phyloP scores from a whole-genome alignment of 2,888 invertebrate genomes.

The Eledone cirrhosa region DNA sequence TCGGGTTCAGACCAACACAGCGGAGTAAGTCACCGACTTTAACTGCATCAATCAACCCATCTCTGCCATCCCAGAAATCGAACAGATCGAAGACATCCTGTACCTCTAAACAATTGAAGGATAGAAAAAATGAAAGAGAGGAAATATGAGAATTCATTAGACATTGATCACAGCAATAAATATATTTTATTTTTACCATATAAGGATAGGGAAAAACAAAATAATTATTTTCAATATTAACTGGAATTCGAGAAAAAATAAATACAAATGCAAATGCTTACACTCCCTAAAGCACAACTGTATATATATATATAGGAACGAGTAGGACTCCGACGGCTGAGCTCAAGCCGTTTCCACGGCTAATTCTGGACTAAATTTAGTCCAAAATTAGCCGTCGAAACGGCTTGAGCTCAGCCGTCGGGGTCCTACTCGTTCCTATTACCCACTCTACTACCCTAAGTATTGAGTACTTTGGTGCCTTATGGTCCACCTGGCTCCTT shows the following conservation, averaged over 20 bases:
- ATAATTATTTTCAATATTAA: background rate
- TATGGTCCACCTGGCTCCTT: too few relatives aligned
- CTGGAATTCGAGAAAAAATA: background rate
- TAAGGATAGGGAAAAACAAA: background rate
- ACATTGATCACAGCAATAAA: too few relatives aligned
- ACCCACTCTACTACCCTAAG: too few relatives aligned
- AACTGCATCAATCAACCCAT: conserved; percentile 59
- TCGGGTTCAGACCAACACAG: conserved; percentile 59
- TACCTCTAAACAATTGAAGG: conserved; percentile 46
- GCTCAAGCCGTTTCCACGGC: too few relatives aligned
- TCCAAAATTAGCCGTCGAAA: too few relatives aligned
- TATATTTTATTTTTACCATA: too few relatives aligned
- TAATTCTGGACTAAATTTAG: too few relatives aligned
- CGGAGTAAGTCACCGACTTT: conserved; percentile 61
- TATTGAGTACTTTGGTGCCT: too few relatives aligned
- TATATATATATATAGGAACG: conserved; percentile 4
- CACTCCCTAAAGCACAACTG: background rate
- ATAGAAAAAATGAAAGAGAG: background rate
- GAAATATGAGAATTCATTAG: background rate
- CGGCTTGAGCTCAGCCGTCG: too few relatives aligned
- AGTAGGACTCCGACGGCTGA: too few relatives aligned
- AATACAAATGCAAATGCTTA: background rate
- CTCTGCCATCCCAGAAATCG: conserved; percentile 64
- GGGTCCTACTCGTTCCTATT: too few relatives aligned
- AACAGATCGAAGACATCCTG: conserved; percentile 62